A percentile compares a stretch with the other conserved stretches of the same genome.
Evolutionary conservation across 2,113 vertebrate species (phyloP).

Genomic region (Symphodus melops): DNA sequence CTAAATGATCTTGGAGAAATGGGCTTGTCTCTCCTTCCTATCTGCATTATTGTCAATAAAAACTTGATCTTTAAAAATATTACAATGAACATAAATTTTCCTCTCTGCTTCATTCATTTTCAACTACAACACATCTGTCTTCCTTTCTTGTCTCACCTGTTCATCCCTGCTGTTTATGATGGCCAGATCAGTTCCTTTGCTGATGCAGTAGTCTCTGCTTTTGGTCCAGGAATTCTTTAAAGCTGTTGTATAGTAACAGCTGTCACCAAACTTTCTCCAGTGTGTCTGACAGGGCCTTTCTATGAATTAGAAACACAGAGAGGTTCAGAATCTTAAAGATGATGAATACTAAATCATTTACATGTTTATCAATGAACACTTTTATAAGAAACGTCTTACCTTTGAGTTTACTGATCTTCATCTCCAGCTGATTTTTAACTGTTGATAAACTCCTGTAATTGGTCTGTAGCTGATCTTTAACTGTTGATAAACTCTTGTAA

Average conservation of each 20-base stretch:
- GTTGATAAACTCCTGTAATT: not conserved
- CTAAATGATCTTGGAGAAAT: too few species aligned
- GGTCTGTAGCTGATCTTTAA: not conserved
- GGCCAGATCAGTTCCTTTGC: conserved; percentile 37
- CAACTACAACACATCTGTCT: too few species aligned
- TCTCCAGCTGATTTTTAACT: conserved; percentile 11
- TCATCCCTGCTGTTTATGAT: conserved; percentile 34
- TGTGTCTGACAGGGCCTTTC: conserved; percentile 2
- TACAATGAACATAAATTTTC: too few species aligned
- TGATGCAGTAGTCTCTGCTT: conserved; percentile 34
- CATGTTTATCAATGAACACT: not conserved
- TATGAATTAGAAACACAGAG: not conserved
- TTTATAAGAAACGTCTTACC: not conserved
- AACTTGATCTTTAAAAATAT: too few species aligned
- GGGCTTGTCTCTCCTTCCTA: too few species aligned
- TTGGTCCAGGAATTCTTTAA: conserved; percentile 16
- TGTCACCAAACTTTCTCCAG: conserved; percentile 49
- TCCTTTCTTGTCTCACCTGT: conserved; percentile 44
- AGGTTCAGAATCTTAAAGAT: not conserved
- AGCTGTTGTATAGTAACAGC: conserved; percentile 49
- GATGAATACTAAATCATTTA: too few species aligned
- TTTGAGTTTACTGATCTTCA: not conserved
- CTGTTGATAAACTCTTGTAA: too few species aligned
- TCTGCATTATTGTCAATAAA: too few species aligned
- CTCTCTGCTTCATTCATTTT: too few species aligned